Percentiles rank a stretch among this genome's conserved stretches.
phyloP scores from a whole-genome alignment of 2,113 vertebrate genomes.

The Panthera tigris region DNA sequence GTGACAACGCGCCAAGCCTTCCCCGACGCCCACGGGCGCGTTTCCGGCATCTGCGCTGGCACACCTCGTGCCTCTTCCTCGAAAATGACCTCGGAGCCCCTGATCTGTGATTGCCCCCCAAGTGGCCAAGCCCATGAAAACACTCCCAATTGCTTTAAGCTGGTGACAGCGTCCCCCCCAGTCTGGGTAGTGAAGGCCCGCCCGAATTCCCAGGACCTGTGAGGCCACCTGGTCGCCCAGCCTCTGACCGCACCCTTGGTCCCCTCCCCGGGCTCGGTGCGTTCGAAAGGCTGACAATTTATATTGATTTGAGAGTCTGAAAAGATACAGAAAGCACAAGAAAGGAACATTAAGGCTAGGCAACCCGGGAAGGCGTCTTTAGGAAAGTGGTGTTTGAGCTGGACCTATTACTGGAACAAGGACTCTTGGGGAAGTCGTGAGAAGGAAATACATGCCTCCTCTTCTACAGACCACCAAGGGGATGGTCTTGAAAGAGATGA shows the following conservation, averaged over 20 bases:
- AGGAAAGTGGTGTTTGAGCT: not conserved
- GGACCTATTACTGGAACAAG: not conserved
- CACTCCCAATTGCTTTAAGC: not conserved
- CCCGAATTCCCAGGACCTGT: not conserved
- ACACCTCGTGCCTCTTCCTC: rapidly evolving
- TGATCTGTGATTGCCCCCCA: not conserved
- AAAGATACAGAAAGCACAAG: not conserved
- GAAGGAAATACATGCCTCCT: not conserved
- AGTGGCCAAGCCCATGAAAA: not conserved
- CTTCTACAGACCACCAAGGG: not conserved
- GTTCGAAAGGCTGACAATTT: not conserved
- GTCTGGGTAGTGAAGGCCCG: not conserved
- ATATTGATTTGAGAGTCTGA: not conserved
- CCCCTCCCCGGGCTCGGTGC: not conserved
- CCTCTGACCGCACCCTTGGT: not conserved
- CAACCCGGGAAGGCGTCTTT: not conserved
- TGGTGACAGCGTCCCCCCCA: not conserved
- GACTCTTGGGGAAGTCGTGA: not conserved
- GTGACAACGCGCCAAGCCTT: rapidly evolving
- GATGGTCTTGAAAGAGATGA: not conserved
- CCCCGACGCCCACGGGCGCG: not conserved
- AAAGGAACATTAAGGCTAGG: not conserved
- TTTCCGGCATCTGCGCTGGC: not conserved
- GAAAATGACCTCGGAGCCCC: not conserved
- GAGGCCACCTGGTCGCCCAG: not conserved